Evolutionary conservation across 1,140 invertebrate species (phyloP).

Genomic region (Aphidius gifuensis): DNA sequence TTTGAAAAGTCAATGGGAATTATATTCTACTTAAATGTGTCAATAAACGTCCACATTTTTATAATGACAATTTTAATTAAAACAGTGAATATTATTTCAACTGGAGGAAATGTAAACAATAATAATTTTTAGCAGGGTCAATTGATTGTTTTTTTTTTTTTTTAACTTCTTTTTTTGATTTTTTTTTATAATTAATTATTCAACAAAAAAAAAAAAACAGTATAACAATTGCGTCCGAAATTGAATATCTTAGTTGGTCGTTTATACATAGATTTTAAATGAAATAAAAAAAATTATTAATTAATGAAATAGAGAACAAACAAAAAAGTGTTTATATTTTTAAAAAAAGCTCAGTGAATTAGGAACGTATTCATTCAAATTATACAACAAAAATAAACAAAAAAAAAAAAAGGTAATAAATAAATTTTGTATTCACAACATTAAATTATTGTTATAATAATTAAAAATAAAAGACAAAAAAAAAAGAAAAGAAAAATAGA

Average conservation of each 20-base stretch:
- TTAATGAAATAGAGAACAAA: slow-evolving; percentile 1
- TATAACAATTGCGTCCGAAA: slow-evolving; percentile 4
- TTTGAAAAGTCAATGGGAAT: slow-evolving; percentile 11
- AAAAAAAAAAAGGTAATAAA: background rate
- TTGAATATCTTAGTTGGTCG: too few relatives aligned
- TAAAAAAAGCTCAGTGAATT: too few relatives aligned
- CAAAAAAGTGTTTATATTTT: background rate
- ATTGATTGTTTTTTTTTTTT: too few relatives aligned
- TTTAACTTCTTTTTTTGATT: too few relatives aligned
- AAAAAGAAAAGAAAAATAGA: too few relatives aligned
- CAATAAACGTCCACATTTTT: slow-evolving; percentile 24
- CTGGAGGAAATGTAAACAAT: too few relatives aligned
- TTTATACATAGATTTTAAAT: too few relatives aligned
- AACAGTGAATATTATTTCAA: slow-evolving; percentile 6
- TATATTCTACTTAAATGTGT: slow-evolving; percentile 14
- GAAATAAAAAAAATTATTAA: slow-evolving; percentile 13
- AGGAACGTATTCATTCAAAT: too few relatives aligned
- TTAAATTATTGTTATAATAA: slow-evolving; percentile 1
- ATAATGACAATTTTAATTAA: slow-evolving; percentile 8
- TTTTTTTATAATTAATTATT: too few relatives aligned
- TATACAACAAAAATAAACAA: too few relatives aligned
- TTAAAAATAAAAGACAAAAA: background rate
- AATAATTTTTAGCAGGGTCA: too few relatives aligned
- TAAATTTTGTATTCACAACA: background rate
- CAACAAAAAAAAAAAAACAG: background rate